Evolutionary conservation across 2,888 invertebrate species (phyloP).

Genomic region (Drosophila parthenogenetica): DNA sequence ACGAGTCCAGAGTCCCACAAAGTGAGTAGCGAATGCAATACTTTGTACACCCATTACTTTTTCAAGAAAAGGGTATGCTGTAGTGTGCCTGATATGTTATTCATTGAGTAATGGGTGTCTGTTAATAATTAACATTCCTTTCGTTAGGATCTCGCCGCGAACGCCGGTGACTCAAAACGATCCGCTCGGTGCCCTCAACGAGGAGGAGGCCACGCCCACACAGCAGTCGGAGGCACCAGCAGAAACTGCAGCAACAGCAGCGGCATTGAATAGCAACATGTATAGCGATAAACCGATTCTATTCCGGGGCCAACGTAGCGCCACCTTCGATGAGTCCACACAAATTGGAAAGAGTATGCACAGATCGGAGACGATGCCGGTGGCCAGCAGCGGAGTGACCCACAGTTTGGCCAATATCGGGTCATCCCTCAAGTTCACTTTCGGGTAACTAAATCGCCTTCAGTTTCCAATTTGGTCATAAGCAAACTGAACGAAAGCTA

Average conservation of each 20-base stretch:
- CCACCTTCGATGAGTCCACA: constrained; percentile 87
- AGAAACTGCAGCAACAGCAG: constrained; percentile 8
- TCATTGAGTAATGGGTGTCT: too few relatives aligned
- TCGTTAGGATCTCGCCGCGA: constrained; percentile 88
- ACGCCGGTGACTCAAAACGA: constrained; percentile 96
- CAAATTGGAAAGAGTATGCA: constrained; percentile 86
- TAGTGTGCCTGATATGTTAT: too few relatives aligned
- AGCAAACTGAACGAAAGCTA: constrained; percentile 5
- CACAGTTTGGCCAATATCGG: constrained; percentile 92
- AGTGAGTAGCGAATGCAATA: constrained; percentile 66
- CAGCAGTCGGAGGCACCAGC: constrained; percentile 24
- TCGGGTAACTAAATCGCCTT: constrained; percentile 88
- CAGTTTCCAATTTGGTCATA: neutral
- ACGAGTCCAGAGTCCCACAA: constrained; percentile 84
- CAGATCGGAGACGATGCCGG: constrained; percentile 91
- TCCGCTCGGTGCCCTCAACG: constrained; percentile 93
- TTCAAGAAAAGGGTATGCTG: too few relatives aligned
- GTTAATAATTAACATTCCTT: too few relatives aligned
- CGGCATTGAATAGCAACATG: constrained; percentile 79
- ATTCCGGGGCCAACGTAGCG: constrained; percentile 87
- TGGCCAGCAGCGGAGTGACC: constrained; percentile 87
- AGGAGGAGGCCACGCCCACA: constrained; percentile 72
- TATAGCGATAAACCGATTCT: constrained; percentile 89
- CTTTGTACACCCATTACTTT: too few relatives aligned
- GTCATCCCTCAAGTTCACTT: constrained; percentile 93